These are phyloP conservation scores for Minunthozetes semirufus DNA, from an alignment of 2,888 invertebrate genomes.

Conservation along the genomic window DNA sequence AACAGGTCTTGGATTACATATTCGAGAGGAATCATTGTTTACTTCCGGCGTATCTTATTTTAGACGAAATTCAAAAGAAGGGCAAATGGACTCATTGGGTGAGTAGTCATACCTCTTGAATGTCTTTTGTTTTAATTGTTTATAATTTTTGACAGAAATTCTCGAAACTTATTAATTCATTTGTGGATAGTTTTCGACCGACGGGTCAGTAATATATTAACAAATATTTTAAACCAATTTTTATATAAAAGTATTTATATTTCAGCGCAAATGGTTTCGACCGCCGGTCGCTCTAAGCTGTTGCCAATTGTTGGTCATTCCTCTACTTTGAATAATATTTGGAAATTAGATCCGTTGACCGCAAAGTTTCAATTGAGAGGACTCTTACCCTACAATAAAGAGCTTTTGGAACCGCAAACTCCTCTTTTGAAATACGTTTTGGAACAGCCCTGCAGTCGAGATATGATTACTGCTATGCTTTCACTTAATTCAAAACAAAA, in stretches of 20 bases:
- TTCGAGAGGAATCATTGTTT: constrained; percentile 86
- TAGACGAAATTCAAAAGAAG: constrained; percentile 86
- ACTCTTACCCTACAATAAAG: constrained; percentile 80
- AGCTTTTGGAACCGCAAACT: constrained; percentile 79
- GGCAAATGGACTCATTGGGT: constrained; percentile 87
- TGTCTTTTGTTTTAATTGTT: not conserved
- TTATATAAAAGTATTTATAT: not conserved
- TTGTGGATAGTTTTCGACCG: constrained; percentile 84
- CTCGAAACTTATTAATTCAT: constrained; percentile 73
- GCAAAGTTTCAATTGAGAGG: constrained; percentile 63
- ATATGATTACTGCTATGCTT: constrained; percentile 91
- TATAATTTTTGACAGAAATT: constrained; percentile 58
- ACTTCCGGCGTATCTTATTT: constrained; percentile 87
- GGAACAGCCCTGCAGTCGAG: constrained; percentile 89
- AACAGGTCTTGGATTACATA: constrained; percentile 69
- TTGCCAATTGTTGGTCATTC: constrained; percentile 89
- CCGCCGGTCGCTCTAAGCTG: constrained; percentile 75
- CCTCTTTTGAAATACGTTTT: constrained; percentile 77
- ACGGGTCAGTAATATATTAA: constrained; percentile 50
- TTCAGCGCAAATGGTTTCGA: constrained; percentile 85
- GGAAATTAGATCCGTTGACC: constrained; percentile 83
- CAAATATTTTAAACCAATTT: not conserved
- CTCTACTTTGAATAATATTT: constrained; percentile 80
- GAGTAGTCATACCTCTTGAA: constrained; percentile 40
- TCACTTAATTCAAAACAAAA: constrained; percentile 65